Percentiles rank a stretch among this genome's conserved stretches.
Evolutionary conservation across 1,140 invertebrate species (phyloP).

Genomic region (Chymomyza costata): DNA sequence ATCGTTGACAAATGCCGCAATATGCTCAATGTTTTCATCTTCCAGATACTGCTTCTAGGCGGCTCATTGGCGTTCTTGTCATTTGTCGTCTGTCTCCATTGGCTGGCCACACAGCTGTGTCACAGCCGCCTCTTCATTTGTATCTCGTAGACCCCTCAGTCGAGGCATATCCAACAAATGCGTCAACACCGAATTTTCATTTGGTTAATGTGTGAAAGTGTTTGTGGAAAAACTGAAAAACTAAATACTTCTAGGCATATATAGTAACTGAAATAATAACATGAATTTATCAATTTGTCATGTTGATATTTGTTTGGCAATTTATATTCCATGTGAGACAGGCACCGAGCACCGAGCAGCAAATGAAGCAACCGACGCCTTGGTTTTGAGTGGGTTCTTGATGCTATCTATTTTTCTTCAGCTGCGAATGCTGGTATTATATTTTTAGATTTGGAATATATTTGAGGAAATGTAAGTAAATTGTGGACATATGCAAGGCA

Average conservation of each 20-base stretch:
- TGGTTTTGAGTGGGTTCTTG: constrained; percentile 1
- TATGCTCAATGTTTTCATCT: constrained; percentile 64
- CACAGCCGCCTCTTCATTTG: constrained; percentile 55
- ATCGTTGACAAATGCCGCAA: constrained; percentile 64
- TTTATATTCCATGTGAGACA: constrained; percentile 63
- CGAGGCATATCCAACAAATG: constrained; percentile 50
- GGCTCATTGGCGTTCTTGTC: too few species aligned
- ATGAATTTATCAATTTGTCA: constrained; percentile 74
- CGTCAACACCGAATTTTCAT: constrained; percentile 73
- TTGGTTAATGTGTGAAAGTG: constrained; percentile 69
- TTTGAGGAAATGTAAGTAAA: constrained; percentile 1
- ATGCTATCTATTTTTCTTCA: constrained; percentile 32
- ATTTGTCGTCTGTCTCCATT: too few species aligned
- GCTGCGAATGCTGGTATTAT: constrained; percentile 16
- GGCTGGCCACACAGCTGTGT: constrained; percentile 48
- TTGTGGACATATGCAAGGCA: constrained; percentile 37
- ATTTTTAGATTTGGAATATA: constrained; percentile 49
- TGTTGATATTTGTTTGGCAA: constrained; percentile 74
- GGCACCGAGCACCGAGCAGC: constrained; percentile 1
- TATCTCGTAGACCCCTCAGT: constrained; percentile 8
- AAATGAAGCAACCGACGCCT: constrained; percentile 1
- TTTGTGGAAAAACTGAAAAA: constrained; percentile 35
- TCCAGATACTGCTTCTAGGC: too few species aligned
- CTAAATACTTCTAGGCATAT: constrained; percentile 39
- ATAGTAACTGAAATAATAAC: constrained; percentile 65